phyloP scores from a whole-genome alignment of 2,113 vertebrate species.

The Paradisaea rubra region DNA sequence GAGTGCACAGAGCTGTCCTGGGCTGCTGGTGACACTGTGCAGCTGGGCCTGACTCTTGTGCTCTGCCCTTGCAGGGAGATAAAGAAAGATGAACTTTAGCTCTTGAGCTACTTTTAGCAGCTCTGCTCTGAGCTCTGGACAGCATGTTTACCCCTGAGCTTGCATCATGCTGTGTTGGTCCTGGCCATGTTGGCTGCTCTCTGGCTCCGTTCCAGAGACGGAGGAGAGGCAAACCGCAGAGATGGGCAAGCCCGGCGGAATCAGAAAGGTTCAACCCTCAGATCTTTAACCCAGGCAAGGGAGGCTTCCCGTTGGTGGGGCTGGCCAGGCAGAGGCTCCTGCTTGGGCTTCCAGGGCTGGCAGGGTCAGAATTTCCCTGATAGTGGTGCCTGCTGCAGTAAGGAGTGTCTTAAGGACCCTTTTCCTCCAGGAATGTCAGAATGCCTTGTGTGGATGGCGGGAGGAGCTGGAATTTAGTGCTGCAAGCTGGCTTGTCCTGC shows the following conservation, averaged over 20 bases:
- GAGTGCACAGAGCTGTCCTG: not conserved
- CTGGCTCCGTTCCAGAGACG: not conserved
- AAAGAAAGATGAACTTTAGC: slow-evolving; percentile 10
- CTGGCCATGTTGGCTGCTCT: not conserved
- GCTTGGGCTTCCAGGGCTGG: accelerated
- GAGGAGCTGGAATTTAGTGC: not conserved
- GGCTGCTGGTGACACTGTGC: not conserved
- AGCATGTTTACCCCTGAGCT: not conserved
- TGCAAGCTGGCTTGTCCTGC: not conserved
- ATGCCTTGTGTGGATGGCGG: not conserved
- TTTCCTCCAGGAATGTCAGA: accelerated
- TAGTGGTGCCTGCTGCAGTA: not conserved
- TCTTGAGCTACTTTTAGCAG: slow-evolving; percentile 1
- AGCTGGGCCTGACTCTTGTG: not conserved
- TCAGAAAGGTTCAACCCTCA: not conserved
- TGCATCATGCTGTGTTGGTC: not conserved
- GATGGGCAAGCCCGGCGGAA: accelerated
- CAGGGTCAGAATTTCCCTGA: not conserved
- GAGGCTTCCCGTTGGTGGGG: accelerated
- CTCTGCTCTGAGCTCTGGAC: not conserved
- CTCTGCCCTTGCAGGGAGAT: not conserved
- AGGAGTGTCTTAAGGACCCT: not conserved
- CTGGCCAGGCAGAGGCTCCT: not conserved
- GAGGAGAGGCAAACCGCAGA: not conserved
- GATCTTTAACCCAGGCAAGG: not conserved